Evolutionary conservation across 2,888 invertebrate species (phyloP), one percentile per base, ranked within the genome.

Genomic region (Scaptomyza cyrtandrae): DNA sequence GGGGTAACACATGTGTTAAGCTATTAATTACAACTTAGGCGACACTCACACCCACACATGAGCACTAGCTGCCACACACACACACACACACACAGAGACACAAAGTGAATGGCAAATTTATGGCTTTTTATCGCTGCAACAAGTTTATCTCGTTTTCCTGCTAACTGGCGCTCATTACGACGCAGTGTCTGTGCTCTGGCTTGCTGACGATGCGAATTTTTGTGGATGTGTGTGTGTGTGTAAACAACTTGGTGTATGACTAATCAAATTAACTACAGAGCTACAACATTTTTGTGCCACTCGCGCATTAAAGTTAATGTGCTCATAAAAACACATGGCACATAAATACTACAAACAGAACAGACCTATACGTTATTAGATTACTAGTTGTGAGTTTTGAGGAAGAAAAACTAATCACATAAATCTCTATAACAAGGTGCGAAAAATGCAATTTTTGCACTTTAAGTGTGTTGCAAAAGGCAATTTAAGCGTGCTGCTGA

Each of bases 71-170:
- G 39, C 37, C 46, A 27, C 19, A 53, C 33, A 41, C 52, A 13
- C n/a, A 41, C 24, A 29, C 29, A n/a, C n/a, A 16, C 33, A 46
- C 16, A 39, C 19, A 35, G 46, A 39, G 39, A 16, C 61, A 49
- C 49, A 62, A 75, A 64, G 67, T 64, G 75, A 75, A 78, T 78
- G 68, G 69, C 27, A 78, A 86, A 83, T 86, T 84, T 84, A 84
- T 84, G 62, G 86, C 72, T 66, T 80, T 76, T 86, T 86, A 83
- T 84, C 72, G 86, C 74, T 76, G 83, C 83, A 84, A 84, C 86
- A 84, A 84, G 83, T 86, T 84, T 83, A 84, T 84, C 86, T 78
- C 71, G 65, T 82, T 75, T 78, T 82, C 70, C 78, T 71, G 73
- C 82, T 67, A 82, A 82, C 82, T 73, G 78, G 58, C 69, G 83